Base-by-base conservation (phyloP, 2,113 vertebrate genomes). In the Aspidoscelis tigris region DNA sequence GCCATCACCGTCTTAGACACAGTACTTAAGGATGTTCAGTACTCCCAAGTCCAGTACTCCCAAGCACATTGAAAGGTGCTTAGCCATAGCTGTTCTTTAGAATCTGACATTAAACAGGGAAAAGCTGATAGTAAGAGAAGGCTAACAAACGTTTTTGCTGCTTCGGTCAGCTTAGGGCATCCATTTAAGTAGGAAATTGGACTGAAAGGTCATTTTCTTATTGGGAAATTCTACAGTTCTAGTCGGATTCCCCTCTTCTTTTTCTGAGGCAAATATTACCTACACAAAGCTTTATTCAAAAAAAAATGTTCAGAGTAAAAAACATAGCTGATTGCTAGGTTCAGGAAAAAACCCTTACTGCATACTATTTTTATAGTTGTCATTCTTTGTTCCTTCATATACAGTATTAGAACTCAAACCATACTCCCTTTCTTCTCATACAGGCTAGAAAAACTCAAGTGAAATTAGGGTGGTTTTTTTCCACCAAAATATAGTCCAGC, bases 121-220 rank as follows among this genome's bases (percentile, higher is more conserved):
- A 61, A 90, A 65, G 44, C 44, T 81, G 82, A 81, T 76, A 81
- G 18, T 39, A 84, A 55, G 86, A 70, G 87, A 81, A 86, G 47
- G 70, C 71, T 12, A 73, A 26, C 7, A 76, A 82, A 72, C 41
- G 87, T 79, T 66, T 83, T 33, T 24, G 1, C 3, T 78, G 82
- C 65, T 11, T 78, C 21, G 76, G 68, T 12, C 65, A 24, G 81
- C 16, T 43, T 50, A 72, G 58, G 10, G 84, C 50, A 80, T 20
- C n/a, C 53, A 24, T 70, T 70, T 85, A 83, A 76, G 50, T 1
- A 84, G 84, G 65, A 81, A 88, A 86, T 84, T 70, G 10, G 87
- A 18, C 26, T 20, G 55, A 55, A 83, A 86, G 75, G 24, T 66
- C 24, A 12, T 41, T 70, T 7, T 81, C 78, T 41, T 64, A 66